These are phyloP conservation scores for Aplochiton taeniatus DNA, from an alignment of 2,797 vertebrate genomes.

Conservation along the genomic window DNA sequence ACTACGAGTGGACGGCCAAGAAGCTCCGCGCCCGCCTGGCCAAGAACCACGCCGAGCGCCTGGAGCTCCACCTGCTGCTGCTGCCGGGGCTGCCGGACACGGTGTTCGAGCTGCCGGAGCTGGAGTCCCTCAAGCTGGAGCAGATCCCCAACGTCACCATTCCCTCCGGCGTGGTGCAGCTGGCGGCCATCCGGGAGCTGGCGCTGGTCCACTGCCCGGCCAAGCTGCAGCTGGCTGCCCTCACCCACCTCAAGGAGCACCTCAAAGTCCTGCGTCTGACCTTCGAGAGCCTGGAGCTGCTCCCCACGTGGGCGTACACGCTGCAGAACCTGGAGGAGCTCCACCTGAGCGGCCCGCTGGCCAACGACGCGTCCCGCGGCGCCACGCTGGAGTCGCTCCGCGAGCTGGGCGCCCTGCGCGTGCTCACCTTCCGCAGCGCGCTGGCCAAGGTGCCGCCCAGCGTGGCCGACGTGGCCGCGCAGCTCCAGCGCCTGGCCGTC, in stretches of 20 bases:
- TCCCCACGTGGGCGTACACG: slow-evolving; percentile 86
- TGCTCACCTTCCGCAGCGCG: slow-evolving; percentile 76
- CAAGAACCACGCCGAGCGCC: slow-evolving; percentile 70
- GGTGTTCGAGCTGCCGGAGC: slow-evolving; percentile 81
- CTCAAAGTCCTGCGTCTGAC: slow-evolving; percentile 81
- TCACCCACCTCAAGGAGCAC: slow-evolving; percentile 78
- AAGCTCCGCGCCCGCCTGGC: slow-evolving; percentile 81
- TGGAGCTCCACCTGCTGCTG: slow-evolving; percentile 85
- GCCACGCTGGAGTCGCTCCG: slow-evolving; percentile 79
- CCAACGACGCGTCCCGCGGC: slow-evolving; percentile 73
- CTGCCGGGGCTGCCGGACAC: slow-evolving; percentile 85
- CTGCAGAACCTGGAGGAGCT: slow-evolving; percentile 84
- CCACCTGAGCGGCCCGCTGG: slow-evolving; percentile 80
- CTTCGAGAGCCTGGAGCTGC: slow-evolving; percentile 78
- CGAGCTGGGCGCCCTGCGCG: slow-evolving; percentile 81
- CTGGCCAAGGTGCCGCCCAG: slow-evolving; percentile 83
- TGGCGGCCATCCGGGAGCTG: slow-evolving; percentile 81
- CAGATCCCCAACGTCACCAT: slow-evolving; percentile 81
- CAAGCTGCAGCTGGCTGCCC: slow-evolving; percentile 80
- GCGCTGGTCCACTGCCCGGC: slow-evolving; percentile 79
- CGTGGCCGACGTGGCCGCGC: slow-evolving; percentile 75
- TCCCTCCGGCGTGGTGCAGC: slow-evolving; percentile 75
- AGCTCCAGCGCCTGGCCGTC: slow-evolving; percentile 80
- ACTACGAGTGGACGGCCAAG: slow-evolving; percentile 84
- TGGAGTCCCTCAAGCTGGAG: slow-evolving; percentile 86